phyloP scores from a whole-genome alignment of 2,113 vertebrate species.

The Benitochromis conjunctus region DNA sequence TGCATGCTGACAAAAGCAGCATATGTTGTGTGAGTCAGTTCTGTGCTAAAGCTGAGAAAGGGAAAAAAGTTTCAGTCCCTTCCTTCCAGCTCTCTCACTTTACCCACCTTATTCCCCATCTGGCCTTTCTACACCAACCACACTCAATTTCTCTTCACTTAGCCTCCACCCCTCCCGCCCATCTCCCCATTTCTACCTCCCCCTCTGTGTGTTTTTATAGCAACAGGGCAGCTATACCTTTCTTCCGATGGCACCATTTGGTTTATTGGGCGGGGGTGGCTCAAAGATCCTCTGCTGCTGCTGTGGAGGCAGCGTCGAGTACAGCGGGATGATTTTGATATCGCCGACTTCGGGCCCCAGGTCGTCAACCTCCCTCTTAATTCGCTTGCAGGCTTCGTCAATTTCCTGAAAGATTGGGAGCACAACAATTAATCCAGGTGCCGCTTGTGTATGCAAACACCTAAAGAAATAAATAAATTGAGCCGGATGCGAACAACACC shows the following conservation, averaged over 20 bases:
- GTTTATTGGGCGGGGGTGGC: constrained; percentile 91
- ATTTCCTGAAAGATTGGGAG: constrained; percentile 82
- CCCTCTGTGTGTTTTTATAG: not conserved
- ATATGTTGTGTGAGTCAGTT: constrained; percentile 77
- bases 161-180: not conserved
- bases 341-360: constrained; percentile 93
- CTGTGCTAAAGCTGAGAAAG: constrained; percentile 66
- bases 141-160: constrained; percentile 7
- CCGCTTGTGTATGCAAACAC: constrained; percentile 1
- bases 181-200: not conserved
- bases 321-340: constrained; percentile 97
- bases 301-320: constrained; percentile 93
- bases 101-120: constrained; percentile 43
- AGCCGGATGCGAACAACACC: constrained; percentile 27
- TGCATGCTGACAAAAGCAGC: constrained; percentile 71
- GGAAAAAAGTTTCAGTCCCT: constrained; percentile 28
- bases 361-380: constrained; percentile 95
- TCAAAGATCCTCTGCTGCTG: constrained; percentile 97
- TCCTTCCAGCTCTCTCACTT: constrained; percentile 34
- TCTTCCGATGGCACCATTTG: constrained; percentile 90
- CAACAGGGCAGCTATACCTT: constrained; percentile 76
- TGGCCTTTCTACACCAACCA: constrained; percentile 23
- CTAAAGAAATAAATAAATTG: not conserved
- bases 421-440: constrained; percentile 9
- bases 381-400: constrained; percentile 96